Evolutionary conservation across 1,140 invertebrate species (phyloP), one percentile per base, ranked within the genome.

Genomic region (Drosophila lowei): DNA sequence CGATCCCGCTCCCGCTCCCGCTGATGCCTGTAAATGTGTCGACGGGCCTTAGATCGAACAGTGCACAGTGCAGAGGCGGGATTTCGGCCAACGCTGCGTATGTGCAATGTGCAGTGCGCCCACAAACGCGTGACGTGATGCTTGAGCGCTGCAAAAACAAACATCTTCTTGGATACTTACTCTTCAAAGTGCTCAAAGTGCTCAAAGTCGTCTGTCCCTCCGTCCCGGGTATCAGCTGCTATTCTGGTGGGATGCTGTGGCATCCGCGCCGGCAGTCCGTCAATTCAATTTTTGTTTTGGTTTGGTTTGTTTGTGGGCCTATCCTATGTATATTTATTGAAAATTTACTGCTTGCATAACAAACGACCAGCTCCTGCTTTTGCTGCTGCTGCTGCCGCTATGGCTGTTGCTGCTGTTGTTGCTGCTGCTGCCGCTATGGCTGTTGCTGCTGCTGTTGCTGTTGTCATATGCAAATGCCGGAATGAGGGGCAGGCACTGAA

Each of bases 341-440:
- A 88, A 86, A 88, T 86, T 88, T 86, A 88, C 83, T 86, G 83
- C 83, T 83, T 88, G 81, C 74, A 79, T 85, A 86, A 80, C 81
- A 86, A 85, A 77, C 80, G 78, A 80, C 62, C 18, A 41, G 62
- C 77, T 60, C 43, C 49, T 53, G 59, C 55, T 30, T 23, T 44
- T 42, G 16, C 34, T 28, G 34, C 11, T 46, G 16, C 71, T 46
- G 15, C 8, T 18, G 43, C 30, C 54, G 30, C 68, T 61, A 58
- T 18, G 18, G 18, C 58, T 76, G 23, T 0, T 5, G 5, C 23
- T 25, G 23, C 58, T 76, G 23, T 0, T 5, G 5, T 4, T 25
- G 23, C 23, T 25, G 23, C 23, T 5, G 23, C 4, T 25, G 18
- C 1, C 2, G 7, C 28, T 16, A 15, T 6, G 5, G 23, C 4